These are phyloP conservation scores for Macquaria australasica DNA, from an alignment of 2,113 vertebrate genomes.

Conservation along the genomic window DNA sequence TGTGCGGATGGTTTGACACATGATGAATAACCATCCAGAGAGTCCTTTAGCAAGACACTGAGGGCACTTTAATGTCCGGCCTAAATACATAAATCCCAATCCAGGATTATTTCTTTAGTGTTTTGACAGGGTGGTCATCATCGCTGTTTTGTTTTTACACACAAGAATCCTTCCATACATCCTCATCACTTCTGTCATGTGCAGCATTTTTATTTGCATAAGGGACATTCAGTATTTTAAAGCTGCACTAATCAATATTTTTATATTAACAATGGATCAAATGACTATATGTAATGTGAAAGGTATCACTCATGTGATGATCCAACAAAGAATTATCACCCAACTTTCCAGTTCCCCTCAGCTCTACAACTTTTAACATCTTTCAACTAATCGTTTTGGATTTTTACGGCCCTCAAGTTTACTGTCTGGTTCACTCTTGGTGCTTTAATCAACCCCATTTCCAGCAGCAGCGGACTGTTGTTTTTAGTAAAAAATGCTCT, in stretches of 20 bases:
- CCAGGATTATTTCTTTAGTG: background rate
- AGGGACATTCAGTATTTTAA: background rate
- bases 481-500: no score
- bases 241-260: background rate
- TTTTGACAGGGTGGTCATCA: background rate
- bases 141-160: background rate
- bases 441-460: no score
- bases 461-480: no score
- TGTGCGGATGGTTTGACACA: background rate
- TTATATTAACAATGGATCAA: background rate
- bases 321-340: no score
- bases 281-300: no score
- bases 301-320: no score
- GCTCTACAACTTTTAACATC: no score
- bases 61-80: background rate
- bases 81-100: background rate
- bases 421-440: no score
- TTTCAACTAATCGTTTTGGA: no score
- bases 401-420: no score
- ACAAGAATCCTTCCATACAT: background rate
- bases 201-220: background rate
- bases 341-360: no score
- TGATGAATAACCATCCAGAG: conserved; percentile 18
- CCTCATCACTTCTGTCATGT: background rate
- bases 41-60: background rate